Percentiles rank a stretch among this genome's conserved stretches.
Conservation (phyloP, 2,888 invertebrate species). For the Craniophora ligustri region DNA sequence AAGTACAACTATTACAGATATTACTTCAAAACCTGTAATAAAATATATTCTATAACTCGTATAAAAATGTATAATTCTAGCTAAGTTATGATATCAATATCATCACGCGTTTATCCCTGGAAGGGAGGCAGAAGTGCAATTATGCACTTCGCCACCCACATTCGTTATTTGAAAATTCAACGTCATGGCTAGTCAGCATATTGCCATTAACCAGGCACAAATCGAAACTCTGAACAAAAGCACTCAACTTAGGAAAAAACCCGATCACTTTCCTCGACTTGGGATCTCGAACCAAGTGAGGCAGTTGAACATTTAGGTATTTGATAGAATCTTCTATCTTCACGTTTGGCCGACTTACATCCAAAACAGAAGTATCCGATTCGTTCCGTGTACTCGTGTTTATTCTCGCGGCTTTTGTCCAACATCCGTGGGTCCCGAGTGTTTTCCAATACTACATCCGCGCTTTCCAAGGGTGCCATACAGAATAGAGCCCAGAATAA, state of each 20-base stretch:
- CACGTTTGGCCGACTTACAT: constrained; percentile 69
- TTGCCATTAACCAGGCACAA: too few relatives aligned
- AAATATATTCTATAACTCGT: constrained; percentile 14
- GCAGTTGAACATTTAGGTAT: not conserved
- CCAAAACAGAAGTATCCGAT: constrained; percentile 91
- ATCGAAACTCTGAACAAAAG: too few relatives aligned
- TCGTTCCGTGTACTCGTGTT: constrained; percentile 89
- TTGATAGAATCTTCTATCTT: not conserved
- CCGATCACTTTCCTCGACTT: too few relatives aligned
- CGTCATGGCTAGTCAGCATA: too few relatives aligned
- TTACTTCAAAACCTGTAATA: constrained; percentile 89
- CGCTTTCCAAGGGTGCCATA: constrained; percentile 90
- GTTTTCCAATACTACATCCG: constrained; percentile 90
- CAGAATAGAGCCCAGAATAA: constrained; percentile 92
- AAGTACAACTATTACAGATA: constrained; percentile 91
- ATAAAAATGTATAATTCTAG: not conserved
- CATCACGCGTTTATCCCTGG: too few relatives aligned
- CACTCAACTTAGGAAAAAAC: too few relatives aligned
- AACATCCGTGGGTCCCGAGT: constrained; percentile 62
- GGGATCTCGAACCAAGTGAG: not conserved
- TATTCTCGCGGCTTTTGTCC: constrained; percentile 83
- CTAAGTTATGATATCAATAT: too few relatives aligned
- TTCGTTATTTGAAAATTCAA: too few relatives aligned
- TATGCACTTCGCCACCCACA: too few relatives aligned
- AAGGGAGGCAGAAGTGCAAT: too few relatives aligned